phyloP scores from a whole-genome alignment of 2,113 vertebrate genomes.

The Seriola dumerili region DNA sequence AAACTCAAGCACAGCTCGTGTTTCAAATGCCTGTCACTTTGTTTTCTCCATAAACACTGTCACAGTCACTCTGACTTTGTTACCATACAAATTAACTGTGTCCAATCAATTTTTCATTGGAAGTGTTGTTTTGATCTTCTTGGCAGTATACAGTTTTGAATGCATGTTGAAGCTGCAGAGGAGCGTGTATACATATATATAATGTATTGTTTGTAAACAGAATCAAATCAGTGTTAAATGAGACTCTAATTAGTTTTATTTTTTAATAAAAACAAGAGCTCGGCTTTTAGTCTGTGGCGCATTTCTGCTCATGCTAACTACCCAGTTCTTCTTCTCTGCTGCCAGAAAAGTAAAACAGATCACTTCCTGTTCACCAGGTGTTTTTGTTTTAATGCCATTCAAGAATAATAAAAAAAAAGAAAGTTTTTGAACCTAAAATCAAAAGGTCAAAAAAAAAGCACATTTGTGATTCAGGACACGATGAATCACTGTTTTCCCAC shows the following conservation, averaged over 20 bases:
- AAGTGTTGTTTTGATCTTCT: neutral
- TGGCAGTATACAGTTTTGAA: neutral
- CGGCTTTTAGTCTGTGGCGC: neutral
- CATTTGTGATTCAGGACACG: too few relatives aligned
- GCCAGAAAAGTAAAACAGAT: neutral
- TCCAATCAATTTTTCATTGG: slow-evolving; percentile 4
- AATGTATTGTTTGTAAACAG: neutral
- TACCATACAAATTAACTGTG: slow-evolving; percentile 11
- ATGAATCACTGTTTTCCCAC: too few relatives aligned
- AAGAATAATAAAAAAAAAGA: too few relatives aligned
- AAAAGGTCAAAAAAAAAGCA: too few relatives aligned
- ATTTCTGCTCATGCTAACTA: neutral
- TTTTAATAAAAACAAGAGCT: neutral
- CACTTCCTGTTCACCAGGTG: too few relatives aligned
- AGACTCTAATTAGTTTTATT: neutral
- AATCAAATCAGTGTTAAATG: neutral
- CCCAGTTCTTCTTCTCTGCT: too few relatives aligned
- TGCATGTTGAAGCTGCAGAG: neutral
- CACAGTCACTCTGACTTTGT: slow-evolving; percentile 6
- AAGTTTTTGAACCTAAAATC: too few relatives aligned
- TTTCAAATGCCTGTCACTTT: slow-evolving; percentile 4
- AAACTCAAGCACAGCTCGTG: slow-evolving; percentile 3
- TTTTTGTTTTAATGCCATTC: too few relatives aligned
- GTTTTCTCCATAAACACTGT: slow-evolving; percentile 14
- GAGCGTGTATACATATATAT: neutral